A percentile compares a stretch with the other conserved stretches of the same genome.
Conservation (phyloP, 2,797 vertebrate genomes). For the Brachyrhaphis roseni region DNA sequence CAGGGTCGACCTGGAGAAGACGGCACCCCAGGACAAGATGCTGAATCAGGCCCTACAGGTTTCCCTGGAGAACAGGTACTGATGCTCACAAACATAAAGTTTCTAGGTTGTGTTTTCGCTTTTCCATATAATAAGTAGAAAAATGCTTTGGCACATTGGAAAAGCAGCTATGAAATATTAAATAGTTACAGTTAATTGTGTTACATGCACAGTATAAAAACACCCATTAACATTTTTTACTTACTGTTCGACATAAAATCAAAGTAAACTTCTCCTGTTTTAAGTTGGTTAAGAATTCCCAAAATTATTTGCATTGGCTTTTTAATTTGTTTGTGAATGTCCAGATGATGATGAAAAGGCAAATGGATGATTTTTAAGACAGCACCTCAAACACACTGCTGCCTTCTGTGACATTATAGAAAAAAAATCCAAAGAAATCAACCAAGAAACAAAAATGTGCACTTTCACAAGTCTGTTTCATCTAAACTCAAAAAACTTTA, state of each 20-base stretch:
- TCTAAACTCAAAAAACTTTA: not conserved
- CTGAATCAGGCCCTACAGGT: constrained; percentile 58
- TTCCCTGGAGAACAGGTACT: constrained; percentile 75
- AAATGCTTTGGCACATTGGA: not conserved
- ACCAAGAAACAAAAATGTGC: not conserved
- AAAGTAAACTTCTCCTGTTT: not conserved
- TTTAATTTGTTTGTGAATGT: not conserved
- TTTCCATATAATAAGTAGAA: not conserved
- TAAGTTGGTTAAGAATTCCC: not conserved
- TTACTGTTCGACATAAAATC: not conserved
- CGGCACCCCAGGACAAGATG: constrained; percentile 57
- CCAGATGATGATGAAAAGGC: not conserved
- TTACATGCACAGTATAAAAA: not conserved
- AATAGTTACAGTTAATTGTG: not conserved
- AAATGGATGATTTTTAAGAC: not conserved
- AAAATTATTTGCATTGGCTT: not conserved
- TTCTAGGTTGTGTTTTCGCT: not conserved
- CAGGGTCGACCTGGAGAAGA: constrained; percentile 76
- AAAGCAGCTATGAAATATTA: not conserved
- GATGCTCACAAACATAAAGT: not conserved
- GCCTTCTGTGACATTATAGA: not conserved
- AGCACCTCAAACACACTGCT: not conserved
- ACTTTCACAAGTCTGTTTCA: not conserved
- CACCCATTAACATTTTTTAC: not conserved
- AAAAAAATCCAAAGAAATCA: not conserved